Base-by-base conservation (phyloP, 2,797 vertebrate species). In the Helarctos malayanus region DNA sequence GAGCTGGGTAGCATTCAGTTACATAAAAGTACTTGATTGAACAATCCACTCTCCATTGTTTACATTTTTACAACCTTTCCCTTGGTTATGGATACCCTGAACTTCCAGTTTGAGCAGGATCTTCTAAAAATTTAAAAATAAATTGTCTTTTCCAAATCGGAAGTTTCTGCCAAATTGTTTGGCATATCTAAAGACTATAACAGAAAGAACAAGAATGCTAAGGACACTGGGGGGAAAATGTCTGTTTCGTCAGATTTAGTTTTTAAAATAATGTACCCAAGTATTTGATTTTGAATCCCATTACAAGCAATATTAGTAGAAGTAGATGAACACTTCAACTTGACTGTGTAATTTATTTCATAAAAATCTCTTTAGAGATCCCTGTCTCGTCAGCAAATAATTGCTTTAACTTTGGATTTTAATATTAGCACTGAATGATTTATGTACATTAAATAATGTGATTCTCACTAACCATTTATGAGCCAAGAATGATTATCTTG, bases 301-400 rank as follows among this genome's bases (percentile, higher is more conserved):
- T 97, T 97, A 95, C 19, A 57, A 85, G 63, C 16, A 91, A 81
- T 95, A 96, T 97, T 92, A 93, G 86, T 56, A 88, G 79, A 94
- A 96, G 89, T 81, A 95, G 41, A 94, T 79, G 87, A 97, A 95
- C 80, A 95, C 41, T 97, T 95, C 93, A 85, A 83, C 73, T 94
- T 97, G 82, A 68, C 92, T 94, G 45, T 90, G 23, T 93, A 95
- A 97, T 97, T 96, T 96, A 94, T 95, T 98, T 95, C 87, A 97
- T 75, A 89, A 90, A 97, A 96, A 92, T 94, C 87, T 97, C 82
- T 97, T 94, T 87, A 96, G 93, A 96, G 81, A 97, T 94, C 95
- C 89, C 89, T 78, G 52, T 97, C 97, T 95, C 95, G 92, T 97
- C 94, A 97, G 94, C 90, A 98, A 98, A 98, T 95, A 96, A 96